Percentiles rank a stretch among this genome's conserved stretches.
These are phyloP conservation scores for Salvelinus alpinus DNA, from an alignment of 2,113 vertebrate species.

Conservation along the genomic window DNA sequence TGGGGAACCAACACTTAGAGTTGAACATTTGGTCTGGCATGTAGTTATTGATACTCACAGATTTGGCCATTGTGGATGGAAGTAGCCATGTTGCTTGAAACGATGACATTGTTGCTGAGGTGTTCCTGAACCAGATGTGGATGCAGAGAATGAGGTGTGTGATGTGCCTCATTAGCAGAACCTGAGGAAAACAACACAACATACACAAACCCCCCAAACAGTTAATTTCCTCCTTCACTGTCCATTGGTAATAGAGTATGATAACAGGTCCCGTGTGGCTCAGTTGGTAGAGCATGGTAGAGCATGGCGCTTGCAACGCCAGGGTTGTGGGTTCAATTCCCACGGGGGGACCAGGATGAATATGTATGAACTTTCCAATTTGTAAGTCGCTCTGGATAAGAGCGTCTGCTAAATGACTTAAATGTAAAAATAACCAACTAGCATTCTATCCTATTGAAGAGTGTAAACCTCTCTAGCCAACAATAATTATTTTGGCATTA, in stretches of 20 bases:
- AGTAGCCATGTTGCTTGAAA: conserved; percentile 86
- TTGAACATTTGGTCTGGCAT: neutral
- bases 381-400: too few species aligned
- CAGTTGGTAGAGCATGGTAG: too few species aligned
- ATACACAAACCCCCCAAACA: neutral
- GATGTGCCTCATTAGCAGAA: conserved; percentile 88
- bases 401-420: too few species aligned
- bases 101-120: conserved; percentile 93
- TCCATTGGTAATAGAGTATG: neutral
- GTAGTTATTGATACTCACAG: conserved; percentile 80
- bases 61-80: conserved; percentile 96
- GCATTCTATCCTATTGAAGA: neutral
- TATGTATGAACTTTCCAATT: too few species aligned
- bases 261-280: neutral
- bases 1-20: too few species aligned
- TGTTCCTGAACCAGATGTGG: conserved; percentile 97
- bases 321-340: too few species aligned
- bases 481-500: neutral
- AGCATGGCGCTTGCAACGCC: too few species aligned
- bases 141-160: conserved; percentile 91
- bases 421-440: neutral
- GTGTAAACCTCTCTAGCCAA: neutral
- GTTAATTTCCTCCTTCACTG: neutral
- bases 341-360: too few species aligned
- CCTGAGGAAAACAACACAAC: conserved; percentile 69